These are phyloP conservation scores for Pseudobourletiella spinata DNA, from an alignment of 1,140 invertebrate genomes.

Conservation along the genomic window DNA sequence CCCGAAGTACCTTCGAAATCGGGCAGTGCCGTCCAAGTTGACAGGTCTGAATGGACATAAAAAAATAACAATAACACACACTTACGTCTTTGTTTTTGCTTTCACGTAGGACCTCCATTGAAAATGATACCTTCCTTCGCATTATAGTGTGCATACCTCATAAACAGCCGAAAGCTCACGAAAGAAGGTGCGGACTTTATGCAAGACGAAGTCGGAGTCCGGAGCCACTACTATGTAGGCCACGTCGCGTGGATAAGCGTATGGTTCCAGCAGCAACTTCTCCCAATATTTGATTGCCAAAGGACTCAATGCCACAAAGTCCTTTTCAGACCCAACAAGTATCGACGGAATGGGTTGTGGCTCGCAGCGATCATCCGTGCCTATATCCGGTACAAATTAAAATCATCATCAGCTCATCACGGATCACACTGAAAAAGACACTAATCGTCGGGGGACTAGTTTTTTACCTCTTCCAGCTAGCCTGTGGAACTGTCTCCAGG, in stretches of 20 bases:
- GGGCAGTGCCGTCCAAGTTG: conserved; percentile 81
- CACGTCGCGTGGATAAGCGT: conserved; percentile 81
- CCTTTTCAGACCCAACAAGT: conserved; percentile 86
- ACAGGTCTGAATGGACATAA: conserved; percentile 51
- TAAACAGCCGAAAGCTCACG: conserved; percentile 85
- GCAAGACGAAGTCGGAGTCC: conserved; percentile 74
- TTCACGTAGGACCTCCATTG: too few relatives aligned
- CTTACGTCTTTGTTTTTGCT: too few relatives aligned
- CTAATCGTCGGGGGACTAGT: too few relatives aligned
- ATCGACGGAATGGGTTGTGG: conserved; percentile 92
- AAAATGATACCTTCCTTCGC: too few relatives aligned
- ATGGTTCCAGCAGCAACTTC: conserved; percentile 85
- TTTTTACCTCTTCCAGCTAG: conserved; percentile 79
- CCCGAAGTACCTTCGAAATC: conserved; percentile 67
- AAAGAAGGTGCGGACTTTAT: conserved; percentile 75
- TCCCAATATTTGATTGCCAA: conserved; percentile 92
- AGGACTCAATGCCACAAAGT: conserved; percentile 87
- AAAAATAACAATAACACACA: too few relatives aligned
- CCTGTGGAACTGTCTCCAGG: conserved; percentile 93
- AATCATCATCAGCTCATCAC: too few relatives aligned
- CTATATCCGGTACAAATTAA: conserved; percentile 37
- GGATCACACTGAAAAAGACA: too few relatives aligned
- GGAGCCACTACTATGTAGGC: conserved; percentile 91
- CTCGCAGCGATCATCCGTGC: conserved; percentile 86
- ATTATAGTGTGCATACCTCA: too few relatives aligned